Conservation (phyloP, 2,888 invertebrate species). For the Podabrus alpinus region DNA sequence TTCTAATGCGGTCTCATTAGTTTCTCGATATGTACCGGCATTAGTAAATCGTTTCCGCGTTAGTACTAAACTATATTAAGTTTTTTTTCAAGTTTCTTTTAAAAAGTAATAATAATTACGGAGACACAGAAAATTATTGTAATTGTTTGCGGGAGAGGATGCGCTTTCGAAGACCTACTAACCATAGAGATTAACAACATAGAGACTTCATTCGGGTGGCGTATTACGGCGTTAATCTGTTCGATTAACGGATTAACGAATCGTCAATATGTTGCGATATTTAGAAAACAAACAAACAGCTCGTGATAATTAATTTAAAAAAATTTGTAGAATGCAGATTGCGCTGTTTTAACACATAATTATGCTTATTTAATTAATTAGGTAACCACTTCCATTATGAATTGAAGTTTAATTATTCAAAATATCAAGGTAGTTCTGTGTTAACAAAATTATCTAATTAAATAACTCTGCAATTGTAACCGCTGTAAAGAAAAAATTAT, state of each 20-base stretch:
- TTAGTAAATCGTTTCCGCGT: background rate
- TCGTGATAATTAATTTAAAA: background rate
- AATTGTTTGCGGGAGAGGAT: background rate
- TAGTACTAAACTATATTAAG: no score
- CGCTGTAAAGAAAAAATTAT: background rate
- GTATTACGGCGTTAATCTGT: background rate
- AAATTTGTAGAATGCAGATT: background rate
- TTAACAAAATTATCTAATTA: background rate
- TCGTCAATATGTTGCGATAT: background rate
- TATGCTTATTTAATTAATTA: background rate
- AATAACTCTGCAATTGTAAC: background rate
- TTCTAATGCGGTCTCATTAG: background rate
- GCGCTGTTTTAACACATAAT: background rate
- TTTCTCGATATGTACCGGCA: background rate
- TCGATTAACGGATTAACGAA: background rate
- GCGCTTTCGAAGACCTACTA: background rate
- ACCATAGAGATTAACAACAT: no score
- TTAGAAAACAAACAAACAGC: background rate
- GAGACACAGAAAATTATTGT: background rate
- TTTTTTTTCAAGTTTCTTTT: background rate
- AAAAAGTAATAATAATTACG: background rate
- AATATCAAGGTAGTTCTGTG: background rate
- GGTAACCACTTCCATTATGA: background rate
- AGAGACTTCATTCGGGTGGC: no score
- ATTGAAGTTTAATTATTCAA: background rate